Evolutionary conservation across 2,888 invertebrate genomes (phyloP).

Genomic region (Drosophila stalkeri): DNA sequence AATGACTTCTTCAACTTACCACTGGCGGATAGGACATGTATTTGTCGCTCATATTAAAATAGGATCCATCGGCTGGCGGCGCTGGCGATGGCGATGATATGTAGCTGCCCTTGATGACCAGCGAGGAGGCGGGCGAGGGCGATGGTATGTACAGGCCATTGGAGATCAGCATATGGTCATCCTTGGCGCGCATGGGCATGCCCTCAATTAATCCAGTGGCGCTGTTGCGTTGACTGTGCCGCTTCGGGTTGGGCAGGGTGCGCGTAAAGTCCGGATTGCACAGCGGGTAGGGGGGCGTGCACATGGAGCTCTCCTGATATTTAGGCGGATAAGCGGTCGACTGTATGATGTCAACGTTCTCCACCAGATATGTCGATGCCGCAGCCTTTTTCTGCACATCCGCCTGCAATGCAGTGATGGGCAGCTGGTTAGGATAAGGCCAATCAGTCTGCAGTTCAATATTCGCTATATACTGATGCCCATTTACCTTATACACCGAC

Average conservation of each 20-base stretch:
- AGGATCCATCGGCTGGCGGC: conserved; percentile 83
- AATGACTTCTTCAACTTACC: conserved; percentile 63
- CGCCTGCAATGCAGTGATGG: conserved; percentile 82
- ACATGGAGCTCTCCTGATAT: conserved; percentile 84
- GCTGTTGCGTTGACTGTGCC: conserved; percentile 82
- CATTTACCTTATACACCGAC: conserved; percentile 82
- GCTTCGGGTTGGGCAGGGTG: conserved; percentile 83
- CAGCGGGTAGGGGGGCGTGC: conserved; percentile 82
- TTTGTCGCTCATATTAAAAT: conserved; percentile 84
- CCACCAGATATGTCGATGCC: conserved; percentile 83
- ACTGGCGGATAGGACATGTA: conserved; percentile 84
- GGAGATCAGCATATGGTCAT: conserved; percentile 83
- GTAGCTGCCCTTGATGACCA: conserved; percentile 84
- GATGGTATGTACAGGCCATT: conserved; percentile 84
- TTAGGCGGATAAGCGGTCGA: conserved; percentile 84
- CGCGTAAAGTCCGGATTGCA: conserved; percentile 84
- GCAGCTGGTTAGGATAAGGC: conserved; percentile 69
- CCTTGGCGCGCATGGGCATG: conserved; percentile 80
- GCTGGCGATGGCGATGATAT: conserved; percentile 84
- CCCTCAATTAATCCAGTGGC: conserved; percentile 70
- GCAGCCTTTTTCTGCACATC: conserved; percentile 84
- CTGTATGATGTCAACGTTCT: conserved; percentile 84
- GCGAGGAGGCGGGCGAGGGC: conserved; percentile 83
- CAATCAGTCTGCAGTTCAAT: conserved; percentile 26
- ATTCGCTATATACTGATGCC: not conserved